phyloP scores from a whole-genome alignment of 1,140 invertebrate genomes.

The Lepidurus arcticus region DNA sequence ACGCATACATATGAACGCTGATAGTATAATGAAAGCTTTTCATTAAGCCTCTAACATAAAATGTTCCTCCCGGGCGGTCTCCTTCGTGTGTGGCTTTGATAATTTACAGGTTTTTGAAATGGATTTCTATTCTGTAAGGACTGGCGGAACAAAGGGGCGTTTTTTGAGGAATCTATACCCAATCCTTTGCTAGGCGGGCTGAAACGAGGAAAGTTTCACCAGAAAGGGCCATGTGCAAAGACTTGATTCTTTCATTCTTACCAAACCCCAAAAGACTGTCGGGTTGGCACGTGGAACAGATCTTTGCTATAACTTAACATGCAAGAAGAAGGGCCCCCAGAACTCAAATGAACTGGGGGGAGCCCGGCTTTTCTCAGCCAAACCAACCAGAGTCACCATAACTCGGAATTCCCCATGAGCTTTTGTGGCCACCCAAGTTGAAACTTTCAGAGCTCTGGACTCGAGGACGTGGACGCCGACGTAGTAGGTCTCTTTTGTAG shows the following conservation, averaged over 20 bases:
- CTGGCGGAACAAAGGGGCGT: slow-evolving; percentile 6
- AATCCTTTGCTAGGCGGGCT: neutral
- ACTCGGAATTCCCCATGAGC: neutral
- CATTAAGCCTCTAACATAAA: neutral
- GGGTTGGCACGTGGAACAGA: neutral
- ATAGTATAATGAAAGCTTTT: slow-evolving; percentile 7
- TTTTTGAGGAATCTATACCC: neutral
- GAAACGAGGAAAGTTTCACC: neutral
- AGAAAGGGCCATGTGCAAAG: slow-evolving; percentile 16
- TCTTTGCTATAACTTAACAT: neutral
- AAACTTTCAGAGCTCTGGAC: neutral
- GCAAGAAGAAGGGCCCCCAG: neutral
- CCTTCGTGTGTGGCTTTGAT: neutral
- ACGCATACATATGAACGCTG: neutral
- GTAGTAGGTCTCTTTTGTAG: neutral
- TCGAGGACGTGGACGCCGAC: neutral
- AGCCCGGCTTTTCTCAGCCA: neutral
- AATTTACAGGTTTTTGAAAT: neutral
- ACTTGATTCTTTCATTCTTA: neutral
- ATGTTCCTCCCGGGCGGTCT: slow-evolving; percentile 12
- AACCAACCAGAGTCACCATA: neutral
- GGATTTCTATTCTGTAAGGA: neutral
- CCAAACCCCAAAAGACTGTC: neutral
- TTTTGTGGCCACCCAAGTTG: slow-evolving; percentile 1
- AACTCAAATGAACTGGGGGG: neutral